Evolutionary conservation across 2,888 invertebrate genomes (phyloP).

Genomic region (Nudaria mundana): DNA sequence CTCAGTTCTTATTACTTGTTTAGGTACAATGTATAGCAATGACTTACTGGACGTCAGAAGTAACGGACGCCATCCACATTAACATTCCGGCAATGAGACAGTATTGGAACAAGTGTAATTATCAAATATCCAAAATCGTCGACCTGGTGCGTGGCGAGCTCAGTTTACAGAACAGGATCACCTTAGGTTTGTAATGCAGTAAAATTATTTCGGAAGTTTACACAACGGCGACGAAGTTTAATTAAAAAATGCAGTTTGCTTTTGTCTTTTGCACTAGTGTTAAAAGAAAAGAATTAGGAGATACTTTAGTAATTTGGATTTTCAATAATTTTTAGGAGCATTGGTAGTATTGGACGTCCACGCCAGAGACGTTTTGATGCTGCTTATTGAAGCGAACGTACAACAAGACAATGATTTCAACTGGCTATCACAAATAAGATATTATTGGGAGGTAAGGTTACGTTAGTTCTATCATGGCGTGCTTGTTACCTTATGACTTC

Average conservation of each 20-base stretch:
- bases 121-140: constrained; percentile 91
- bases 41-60: constrained; percentile 94
- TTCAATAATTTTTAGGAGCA: constrained; percentile 88
- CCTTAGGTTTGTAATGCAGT: constrained; percentile 83
- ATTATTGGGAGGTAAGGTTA: constrained; percentile 87
- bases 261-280: too few species aligned
- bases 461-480: not conserved
- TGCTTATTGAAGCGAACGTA: constrained; percentile 84
- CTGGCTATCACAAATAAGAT: constrained; percentile 91
- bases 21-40: constrained; percentile 90
- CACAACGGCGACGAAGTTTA: too few species aligned
- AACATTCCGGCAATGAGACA: constrained; percentile 77
- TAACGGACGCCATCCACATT: constrained; percentile 88
- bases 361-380: constrained; percentile 91
- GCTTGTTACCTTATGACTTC: too few species aligned
- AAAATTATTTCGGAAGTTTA: not conserved
- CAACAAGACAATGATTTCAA: constrained; percentile 90
- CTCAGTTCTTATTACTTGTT: constrained; percentile 4
- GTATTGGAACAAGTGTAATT: constrained; percentile 87
- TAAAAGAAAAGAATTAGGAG: too few species aligned
- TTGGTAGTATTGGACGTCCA: constrained; percentile 96
- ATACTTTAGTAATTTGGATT: too few species aligned
- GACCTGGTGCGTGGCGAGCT: constrained; percentile 93
- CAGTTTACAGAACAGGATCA: constrained; percentile 92
- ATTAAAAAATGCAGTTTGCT: too few species aligned